Evolutionary conservation across 2,888 invertebrate genomes (phyloP), one percentile per base, ranked within the genome.

Genomic region (Gasteruption jaculator): DNA sequence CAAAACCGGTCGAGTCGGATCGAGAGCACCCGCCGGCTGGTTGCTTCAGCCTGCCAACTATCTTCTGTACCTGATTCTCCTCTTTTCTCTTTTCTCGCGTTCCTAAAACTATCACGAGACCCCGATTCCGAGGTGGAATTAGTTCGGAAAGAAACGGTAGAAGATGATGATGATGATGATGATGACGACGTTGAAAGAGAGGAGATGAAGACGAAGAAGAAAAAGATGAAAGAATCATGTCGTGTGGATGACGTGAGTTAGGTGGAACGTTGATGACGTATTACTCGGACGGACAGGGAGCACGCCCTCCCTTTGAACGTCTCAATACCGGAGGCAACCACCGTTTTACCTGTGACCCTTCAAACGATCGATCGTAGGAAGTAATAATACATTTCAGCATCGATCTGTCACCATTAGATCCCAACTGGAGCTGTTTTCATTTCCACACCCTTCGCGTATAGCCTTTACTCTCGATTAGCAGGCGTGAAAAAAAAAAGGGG

Each of bases 1-100:
- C 58, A 62, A 65, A 68, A 69, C 68, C 68, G 68, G 68, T 69
- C 68, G 55, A 65, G 68, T 64, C 59, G 52, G 67, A 68, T 68
- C 60, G 58, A 60, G 59, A 60, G 61, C 60, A 62, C 61, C 59
- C 60, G 58, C 62, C 58, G 60, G 43, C 49, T 52, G 43, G 35
- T 38, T 43, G 34, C 31, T 32, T 19, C 32, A 32, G 32, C 32
- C 16, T 32, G 29, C 29, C 29, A 8, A 14, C 12, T 29, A 29
- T 29, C 11, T 14, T 46, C 42, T 50, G 53, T 52, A 50, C 55
- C 53, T 53, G 53, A 32, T 46, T 46, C 46, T 34, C 38, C 31
- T 30, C 27, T 38, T 30, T 40, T 36, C 33, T 39, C 6, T 27
- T 46, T 34, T 45, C 33, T 34, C 40, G 43, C 44, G 42, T 45